Conservation (phyloP, 2,888 invertebrate genomes). For the Xestia sexstrigata region DNA sequence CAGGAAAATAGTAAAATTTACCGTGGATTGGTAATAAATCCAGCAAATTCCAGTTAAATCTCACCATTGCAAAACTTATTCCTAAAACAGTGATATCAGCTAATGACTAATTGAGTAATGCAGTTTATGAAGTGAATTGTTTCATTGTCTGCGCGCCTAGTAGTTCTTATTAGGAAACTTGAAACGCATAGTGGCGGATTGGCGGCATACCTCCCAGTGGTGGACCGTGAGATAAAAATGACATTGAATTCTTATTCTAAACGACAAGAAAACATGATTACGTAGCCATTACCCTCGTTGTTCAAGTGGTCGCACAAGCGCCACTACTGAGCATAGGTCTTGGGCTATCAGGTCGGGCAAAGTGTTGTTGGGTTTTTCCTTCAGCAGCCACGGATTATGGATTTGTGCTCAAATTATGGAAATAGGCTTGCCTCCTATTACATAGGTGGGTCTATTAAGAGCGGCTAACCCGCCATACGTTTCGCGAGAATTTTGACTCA, state of each 20-base stretch:
- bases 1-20: neutral
- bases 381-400: no score
- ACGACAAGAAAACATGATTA: neutral
- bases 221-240: conserved; percentile 35
- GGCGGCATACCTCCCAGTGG: conserved; percentile 27
- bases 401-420: no score
- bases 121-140: conserved; percentile 12
- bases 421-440: no score
- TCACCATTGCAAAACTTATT: conserved; percentile 28
- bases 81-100: conserved; percentile 41
- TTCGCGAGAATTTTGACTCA: no score
- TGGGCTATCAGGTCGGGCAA: no score
- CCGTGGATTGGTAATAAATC: neutral
- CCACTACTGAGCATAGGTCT: no score
- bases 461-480: no score
- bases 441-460: no score
- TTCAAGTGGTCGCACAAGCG: no score
- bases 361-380: no score
- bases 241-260: conserved; percentile 13
- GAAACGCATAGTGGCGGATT: neutral
- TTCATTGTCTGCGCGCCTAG: conserved; percentile 45
- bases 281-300: neutral
- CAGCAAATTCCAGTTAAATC: neutral
- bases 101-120: conserved; percentile 44
- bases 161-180: conserved; percentile 62